phyloP scores from a whole-genome alignment of 2,113 vertebrate species.

The Oreochromis spilurus region DNA sequence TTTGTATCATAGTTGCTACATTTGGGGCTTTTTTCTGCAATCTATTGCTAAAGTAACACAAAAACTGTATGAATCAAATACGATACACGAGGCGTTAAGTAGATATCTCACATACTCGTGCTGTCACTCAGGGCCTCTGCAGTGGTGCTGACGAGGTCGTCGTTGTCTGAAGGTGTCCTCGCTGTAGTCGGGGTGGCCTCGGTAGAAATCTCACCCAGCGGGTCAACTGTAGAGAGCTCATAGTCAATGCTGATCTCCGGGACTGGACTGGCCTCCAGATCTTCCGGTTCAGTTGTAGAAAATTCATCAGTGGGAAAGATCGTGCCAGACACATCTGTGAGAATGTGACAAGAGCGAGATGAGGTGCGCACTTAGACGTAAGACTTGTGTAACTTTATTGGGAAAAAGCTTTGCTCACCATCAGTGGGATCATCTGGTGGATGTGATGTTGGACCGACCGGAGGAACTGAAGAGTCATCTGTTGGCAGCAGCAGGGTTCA shows the following conservation, averaged over 20 bases:
- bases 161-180: neutral
- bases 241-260: slow-evolving; percentile 33
- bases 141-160: neutral
- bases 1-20: neutral
- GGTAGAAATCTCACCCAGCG: neutral
- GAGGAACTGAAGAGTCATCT: slow-evolving; percentile 6
- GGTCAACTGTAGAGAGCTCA: neutral
- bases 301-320: neutral
- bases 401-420: slow-evolving; percentile 13
- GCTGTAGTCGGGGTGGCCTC: neutral
- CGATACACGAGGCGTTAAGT: neutral
- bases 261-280: neutral
- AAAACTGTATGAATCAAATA: neutral
- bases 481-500: neutral
- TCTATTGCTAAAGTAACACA: neutral
- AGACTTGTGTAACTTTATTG: neutral
- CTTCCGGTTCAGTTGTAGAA: neutral
- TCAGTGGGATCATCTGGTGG: neutral
- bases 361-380: neutral
- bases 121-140: neutral
- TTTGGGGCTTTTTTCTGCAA: fast-evolving
- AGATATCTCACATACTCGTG: slow-evolving; percentile 1
- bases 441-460: neutral
- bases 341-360: neutral
- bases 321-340: neutral